phyloP scores from a whole-genome alignment of 1,140 invertebrate genomes.

The Drosophila yakuba region DNA sequence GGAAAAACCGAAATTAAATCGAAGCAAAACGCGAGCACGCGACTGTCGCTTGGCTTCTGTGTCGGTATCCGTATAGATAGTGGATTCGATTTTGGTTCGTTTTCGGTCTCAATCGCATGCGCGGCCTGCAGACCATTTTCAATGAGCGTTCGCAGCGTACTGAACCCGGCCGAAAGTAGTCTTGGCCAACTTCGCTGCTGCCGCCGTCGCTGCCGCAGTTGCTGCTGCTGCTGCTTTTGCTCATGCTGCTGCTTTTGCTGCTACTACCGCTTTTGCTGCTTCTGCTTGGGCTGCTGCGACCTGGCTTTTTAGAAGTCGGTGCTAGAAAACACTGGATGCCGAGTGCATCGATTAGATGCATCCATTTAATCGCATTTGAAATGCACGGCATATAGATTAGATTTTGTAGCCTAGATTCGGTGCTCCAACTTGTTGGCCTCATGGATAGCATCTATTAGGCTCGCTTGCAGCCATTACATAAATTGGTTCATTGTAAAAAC shows the following conservation, averaged over 20 bases:
- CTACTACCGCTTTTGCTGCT: no score
- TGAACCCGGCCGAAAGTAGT: constrained; percentile 44
- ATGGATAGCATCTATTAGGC: not conserved
- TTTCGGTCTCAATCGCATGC: constrained; percentile 27
- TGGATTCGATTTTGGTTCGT: constrained; percentile 2
- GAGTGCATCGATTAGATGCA: constrained; percentile 4
- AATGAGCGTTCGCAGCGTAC: constrained; percentile 77
- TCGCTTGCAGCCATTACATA: not conserved
- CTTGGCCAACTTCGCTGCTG: constrained; percentile 20
- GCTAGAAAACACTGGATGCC: not conserved
- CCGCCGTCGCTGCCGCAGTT: no score
- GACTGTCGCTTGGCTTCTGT: constrained; percentile 29
- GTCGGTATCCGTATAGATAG: constrained; percentile 8
- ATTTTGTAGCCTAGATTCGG: not conserved
- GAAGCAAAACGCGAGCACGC: constrained; percentile 34
- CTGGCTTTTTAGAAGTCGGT: constrained; percentile 8
- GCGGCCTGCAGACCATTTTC: constrained; percentile 79
- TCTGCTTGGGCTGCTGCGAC: not conserved
- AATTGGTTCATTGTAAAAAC: constrained; percentile 1
- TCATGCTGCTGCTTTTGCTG: not conserved
- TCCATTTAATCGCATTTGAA: constrained; percentile 5
- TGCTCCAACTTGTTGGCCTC: not conserved
- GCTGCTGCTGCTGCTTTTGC: not conserved
- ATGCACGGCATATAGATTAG: constrained; percentile 5
- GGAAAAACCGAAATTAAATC: constrained; percentile 47